Evolutionary conservation across 2,888 invertebrate genomes (phyloP).

Genomic region (Empis livida): DNA sequence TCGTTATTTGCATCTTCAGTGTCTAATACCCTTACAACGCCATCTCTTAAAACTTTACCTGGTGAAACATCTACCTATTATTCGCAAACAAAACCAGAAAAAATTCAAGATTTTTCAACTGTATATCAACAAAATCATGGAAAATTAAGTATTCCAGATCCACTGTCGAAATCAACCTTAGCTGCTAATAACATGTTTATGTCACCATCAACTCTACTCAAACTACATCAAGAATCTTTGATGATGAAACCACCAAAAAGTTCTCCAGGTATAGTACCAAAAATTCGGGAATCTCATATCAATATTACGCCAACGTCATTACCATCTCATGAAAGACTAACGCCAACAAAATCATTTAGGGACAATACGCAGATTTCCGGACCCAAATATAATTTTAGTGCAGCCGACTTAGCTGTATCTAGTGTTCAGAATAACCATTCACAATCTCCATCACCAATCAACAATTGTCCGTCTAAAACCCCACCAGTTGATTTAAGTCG

Average conservation of each 20-base stretch:
- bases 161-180: constrained; percentile 60
- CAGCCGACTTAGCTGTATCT: constrained; percentile 35
- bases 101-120: constrained; percentile 39
- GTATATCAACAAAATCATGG: constrained; percentile 37
- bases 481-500: constrained; percentile 33
- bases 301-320: constrained; percentile 23
- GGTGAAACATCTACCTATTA: constrained; percentile 29
- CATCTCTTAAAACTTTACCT: constrained; percentile 17
- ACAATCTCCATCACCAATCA: constrained; percentile 28
- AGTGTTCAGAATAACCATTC: constrained; percentile 33
- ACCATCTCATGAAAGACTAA: constrained; percentile 30
- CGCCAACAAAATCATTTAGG: constrained; percentile 27
- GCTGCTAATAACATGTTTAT: constrained; percentile 69
- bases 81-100: constrained; percentile 34
- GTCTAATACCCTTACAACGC: constrained; percentile 14
- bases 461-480: constrained; percentile 28
- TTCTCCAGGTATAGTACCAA: constrained; percentile 17
- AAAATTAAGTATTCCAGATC: constrained; percentile 49
- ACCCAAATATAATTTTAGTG: constrained; percentile 35
- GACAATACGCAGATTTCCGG: constrained; percentile 10
- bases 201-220: constrained; percentile 52
- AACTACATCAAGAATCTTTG: constrained; percentile 46
- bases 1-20: constrained; percentile 26
- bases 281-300: constrained; percentile 19
- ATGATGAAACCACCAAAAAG: constrained; percentile 42